Conservation (phyloP, 1,140 invertebrate species). For the Diorhabda carinulata region DNA sequence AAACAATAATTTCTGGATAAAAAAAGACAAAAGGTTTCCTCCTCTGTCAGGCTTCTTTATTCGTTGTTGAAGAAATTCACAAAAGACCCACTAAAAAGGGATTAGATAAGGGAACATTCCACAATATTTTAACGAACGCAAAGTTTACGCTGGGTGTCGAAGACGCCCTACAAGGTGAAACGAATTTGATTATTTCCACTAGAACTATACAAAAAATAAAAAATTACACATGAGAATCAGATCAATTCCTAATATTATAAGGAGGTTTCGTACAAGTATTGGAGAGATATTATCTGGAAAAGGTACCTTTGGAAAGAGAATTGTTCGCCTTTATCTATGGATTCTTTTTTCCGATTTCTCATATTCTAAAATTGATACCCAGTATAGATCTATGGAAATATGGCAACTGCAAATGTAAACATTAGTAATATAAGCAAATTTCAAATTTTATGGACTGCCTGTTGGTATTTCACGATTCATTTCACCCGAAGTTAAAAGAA, state of each 20-base stretch:
- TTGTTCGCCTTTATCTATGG: too few species aligned
- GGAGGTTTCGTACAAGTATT: too few species aligned
- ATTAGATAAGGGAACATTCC: neutral
- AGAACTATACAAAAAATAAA: too few species aligned
- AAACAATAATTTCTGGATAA: neutral
- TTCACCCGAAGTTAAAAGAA: neutral
- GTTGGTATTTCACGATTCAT: neutral
- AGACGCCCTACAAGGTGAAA: too few species aligned
- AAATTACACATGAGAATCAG: too few species aligned
- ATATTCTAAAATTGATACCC: too few species aligned
- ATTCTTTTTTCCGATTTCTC: too few species aligned
- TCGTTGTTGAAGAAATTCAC: neutral
- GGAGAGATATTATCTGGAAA: too few species aligned
- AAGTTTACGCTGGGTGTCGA: neutral
- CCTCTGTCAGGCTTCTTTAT: neutral
- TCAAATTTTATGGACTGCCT: neutral
- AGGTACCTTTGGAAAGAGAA: too few species aligned
- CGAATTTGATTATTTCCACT: too few species aligned
- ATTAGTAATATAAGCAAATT: neutral
- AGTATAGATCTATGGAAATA: too few species aligned
- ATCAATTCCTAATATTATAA: too few species aligned
- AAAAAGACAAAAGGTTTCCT: conserved; percentile 2
- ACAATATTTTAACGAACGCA: conserved; percentile 1
- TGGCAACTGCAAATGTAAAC: neutral
- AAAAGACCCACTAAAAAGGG: conserved; percentile 2